Base-by-base conservation (phyloP, 1,140 invertebrate species). In the Maniola jurtina region DNA sequence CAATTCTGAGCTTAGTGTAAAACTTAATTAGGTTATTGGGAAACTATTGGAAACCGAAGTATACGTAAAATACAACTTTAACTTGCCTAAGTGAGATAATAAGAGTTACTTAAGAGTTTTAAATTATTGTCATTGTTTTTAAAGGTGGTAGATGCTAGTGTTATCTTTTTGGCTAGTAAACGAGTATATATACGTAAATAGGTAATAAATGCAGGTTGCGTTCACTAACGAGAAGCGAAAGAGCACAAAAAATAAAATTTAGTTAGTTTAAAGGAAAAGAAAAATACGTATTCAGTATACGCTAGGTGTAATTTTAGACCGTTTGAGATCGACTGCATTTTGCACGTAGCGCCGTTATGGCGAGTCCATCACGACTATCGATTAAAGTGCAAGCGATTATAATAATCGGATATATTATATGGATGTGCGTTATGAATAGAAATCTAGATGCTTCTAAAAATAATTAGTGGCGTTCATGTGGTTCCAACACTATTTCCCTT, bases 11-110 rank as follows among this genome's bases (percentile, higher is more conserved):
- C 84, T 89, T 88, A 86, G 85, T 81, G 75, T 81, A 81, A 83
- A 82, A 84, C 78, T 77, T 86, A 87, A 83, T 85, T 90, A 88
- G 84, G 79, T 80, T 86, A 87, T 82, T 77, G 68, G 75, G 80
- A 85, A 85, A 80, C 83, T 88, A 88, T 86, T 88, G 70, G 83
- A 88, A 88, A 90, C 88, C 85, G 86, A 90, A 86, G 88, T 90
- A 90, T 90, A 90, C 88, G 88, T 90, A 87, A 88, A 81, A 83
- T 69, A 85, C 81, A 84, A 88, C 84, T 89, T 88, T 89, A 89
- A 88, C 85, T 90, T 89, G 85, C 84, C 85, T 89, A 90, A 89
- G 88, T 89, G 88, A 89, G 81, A 90, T 84, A 83, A 81, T 87
- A 88, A 87, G 83, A 72, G 72, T 83, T 88, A 86, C 75, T 87